Percentiles rank a stretch among this genome's conserved stretches.
phyloP scores from a whole-genome alignment of 2,113 vertebrate genomes.

The Pongo abelii region DNA sequence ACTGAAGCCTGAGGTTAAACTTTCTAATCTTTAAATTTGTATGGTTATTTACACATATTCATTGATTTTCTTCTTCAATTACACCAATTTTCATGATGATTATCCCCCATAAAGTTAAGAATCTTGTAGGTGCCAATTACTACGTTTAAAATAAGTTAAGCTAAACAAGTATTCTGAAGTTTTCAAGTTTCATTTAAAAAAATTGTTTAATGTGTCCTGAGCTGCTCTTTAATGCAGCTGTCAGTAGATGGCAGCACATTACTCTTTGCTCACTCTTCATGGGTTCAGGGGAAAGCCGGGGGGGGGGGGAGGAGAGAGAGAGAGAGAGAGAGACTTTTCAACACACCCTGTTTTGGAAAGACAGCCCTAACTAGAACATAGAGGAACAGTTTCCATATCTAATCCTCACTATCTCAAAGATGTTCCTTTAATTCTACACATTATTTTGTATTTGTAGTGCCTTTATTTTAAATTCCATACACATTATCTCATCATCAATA shows the following conservation, averaged over 20 bases:
- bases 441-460: not conserved
- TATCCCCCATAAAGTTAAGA: not conserved
- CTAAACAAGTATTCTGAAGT: not conserved
- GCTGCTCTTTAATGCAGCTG: not conserved
- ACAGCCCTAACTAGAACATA: not conserved
- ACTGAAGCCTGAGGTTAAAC: not conserved
- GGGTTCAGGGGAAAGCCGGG: no score
- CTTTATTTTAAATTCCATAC: not conserved
- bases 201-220: not conserved
- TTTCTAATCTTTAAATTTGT: not conserved
- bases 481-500: not conserved
- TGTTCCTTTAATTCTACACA: not conserved
- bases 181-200: not conserved
- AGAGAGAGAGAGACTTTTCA: not conserved
- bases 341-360: not conserved
- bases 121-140: not conserved
- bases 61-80: not conserved
- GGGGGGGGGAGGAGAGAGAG: not conserved
- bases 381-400: not conserved
- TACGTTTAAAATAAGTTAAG: slow-evolving; percentile 17
- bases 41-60: not conserved
- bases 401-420: not conserved
- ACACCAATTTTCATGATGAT: not conserved
- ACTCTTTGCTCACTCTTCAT: not conserved
- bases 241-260: slow-evolving; percentile 70